These are phyloP conservation scores for Schizopygopsis malacanthus DNA, from an alignment of 2,797 vertebrate species.

Conservation along the genomic window DNA sequence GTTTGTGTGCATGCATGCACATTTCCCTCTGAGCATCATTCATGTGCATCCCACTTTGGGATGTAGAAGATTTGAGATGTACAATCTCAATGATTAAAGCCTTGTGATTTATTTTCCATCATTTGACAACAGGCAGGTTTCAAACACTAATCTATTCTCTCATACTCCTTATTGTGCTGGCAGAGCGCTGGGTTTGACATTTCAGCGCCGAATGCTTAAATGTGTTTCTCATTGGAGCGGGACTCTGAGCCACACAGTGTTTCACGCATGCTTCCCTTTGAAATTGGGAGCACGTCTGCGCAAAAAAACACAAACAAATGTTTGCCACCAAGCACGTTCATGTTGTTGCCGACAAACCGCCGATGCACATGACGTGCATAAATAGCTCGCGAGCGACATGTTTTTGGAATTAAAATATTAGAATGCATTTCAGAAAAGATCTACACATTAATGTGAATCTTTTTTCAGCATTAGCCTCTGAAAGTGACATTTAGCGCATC, in stretches of 20 bases:
- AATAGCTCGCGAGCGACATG: constrained; percentile 74
- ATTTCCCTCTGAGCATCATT: constrained; percentile 21
- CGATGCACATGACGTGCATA: constrained; percentile 77
- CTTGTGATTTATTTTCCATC: constrained; percentile 45
- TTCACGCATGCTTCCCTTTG: constrained; percentile 74
- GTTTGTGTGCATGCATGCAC: constrained; percentile 35
- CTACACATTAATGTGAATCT: constrained; percentile 70
- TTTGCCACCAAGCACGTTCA: constrained; percentile 82
- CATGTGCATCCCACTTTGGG: constrained; percentile 22
- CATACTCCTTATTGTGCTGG: constrained; percentile 47
- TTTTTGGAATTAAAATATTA: constrained; percentile 82
- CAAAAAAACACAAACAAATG: constrained; percentile 81
- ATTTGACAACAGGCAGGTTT: constrained; percentile 38
- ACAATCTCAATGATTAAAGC: constrained; percentile 39
- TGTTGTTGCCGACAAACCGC: constrained; percentile 68
- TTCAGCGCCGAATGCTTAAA: constrained; percentile 67
- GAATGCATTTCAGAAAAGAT: constrained; percentile 75
- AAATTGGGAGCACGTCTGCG: constrained; percentile 73
- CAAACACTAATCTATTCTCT: constrained; percentile 42
- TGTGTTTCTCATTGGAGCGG: constrained; percentile 78
- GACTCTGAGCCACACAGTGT: constrained; percentile 66
- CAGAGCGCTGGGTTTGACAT: constrained; percentile 67
- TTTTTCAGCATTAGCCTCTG: background rate
- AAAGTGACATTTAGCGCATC: background rate
- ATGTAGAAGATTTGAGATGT: constrained; percentile 36